phyloP scores from a whole-genome alignment of 2,888 invertebrate species.

The Schizotus pectinicornis region DNA sequence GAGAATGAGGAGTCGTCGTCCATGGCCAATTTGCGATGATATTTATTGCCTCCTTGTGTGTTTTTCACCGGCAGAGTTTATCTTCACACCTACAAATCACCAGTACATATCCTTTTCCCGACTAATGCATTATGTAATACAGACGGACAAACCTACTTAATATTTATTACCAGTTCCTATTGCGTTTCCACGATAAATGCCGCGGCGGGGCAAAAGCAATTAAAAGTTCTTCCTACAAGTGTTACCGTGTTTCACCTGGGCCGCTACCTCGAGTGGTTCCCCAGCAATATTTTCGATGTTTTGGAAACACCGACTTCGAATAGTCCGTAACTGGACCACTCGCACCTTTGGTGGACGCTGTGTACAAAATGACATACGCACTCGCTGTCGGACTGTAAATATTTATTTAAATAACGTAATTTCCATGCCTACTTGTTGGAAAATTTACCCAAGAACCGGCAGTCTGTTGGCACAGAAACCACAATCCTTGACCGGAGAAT shows the following conservation, averaged over 20 bases:
- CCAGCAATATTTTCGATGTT: constrained; percentile 7
- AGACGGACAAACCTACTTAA: constrained; percentile 27
- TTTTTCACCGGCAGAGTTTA: constrained; percentile 27
- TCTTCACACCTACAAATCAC: constrained; percentile 31
- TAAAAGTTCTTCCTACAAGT: constrained; percentile 31
- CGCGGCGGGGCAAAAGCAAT: constrained; percentile 33
- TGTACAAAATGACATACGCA: constrained; percentile 23
- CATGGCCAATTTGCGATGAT: constrained; percentile 11
- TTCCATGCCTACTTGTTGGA: constrained; percentile 23
- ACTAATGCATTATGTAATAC: constrained; percentile 34
- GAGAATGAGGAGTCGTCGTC: constrained; percentile 1
- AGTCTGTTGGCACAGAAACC: constrained; percentile 5
- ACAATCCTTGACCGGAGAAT: not conserved
- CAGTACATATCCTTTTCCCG: constrained; percentile 23
- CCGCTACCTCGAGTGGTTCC: constrained; percentile 12
- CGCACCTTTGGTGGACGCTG: constrained; percentile 5
- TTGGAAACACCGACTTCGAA: not conserved
- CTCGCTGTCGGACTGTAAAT: constrained; percentile 24
- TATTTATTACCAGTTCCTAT: constrained; percentile 34
- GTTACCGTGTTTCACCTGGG: constrained; percentile 22
- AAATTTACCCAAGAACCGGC: constrained; percentile 15
- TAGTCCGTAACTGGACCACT: constrained; percentile 19
- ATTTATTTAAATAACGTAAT: constrained; percentile 32
- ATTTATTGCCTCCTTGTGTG: constrained; percentile 14
- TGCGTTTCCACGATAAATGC: constrained; percentile 31